Conservation (phyloP, 2,113 vertebrate species). For the Vulpes ferrilata region DNA sequence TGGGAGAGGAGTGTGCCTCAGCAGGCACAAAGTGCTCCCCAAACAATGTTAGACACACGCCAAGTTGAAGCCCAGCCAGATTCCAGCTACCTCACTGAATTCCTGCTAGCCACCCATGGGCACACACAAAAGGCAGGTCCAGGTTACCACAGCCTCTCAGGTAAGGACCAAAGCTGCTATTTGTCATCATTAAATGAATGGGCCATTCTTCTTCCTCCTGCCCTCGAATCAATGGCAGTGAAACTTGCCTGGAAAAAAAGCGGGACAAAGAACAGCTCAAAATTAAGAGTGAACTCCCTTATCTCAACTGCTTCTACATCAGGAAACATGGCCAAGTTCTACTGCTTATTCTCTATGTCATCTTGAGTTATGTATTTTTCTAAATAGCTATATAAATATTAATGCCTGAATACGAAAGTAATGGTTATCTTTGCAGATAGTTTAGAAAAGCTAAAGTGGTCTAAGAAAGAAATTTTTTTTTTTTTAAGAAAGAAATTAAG, state of each 20-base stretch:
- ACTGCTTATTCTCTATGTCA: not conserved
- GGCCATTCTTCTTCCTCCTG: conserved; percentile 82
- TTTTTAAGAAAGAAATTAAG: not conserved
- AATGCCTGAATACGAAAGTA: not conserved
- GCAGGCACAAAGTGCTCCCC: conserved; percentile 85
- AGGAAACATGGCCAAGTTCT: not conserved
- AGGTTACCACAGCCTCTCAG: conserved; percentile 84
- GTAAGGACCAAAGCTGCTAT: conserved; percentile 85
- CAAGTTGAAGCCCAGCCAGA: conserved; percentile 84
- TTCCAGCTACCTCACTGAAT: conserved; percentile 75
- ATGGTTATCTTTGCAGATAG: not conserved
- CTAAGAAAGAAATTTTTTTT: conserved; percentile 3
- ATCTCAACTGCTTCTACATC: not conserved
- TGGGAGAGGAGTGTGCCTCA: conserved; percentile 85
- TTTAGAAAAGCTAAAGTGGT: not conserved
- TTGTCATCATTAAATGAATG: conserved; percentile 85
- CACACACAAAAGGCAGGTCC: conserved; percentile 79
- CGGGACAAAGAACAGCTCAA: conserved; percentile 64
- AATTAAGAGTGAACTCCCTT: conserved; percentile 52
- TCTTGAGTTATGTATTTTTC: not conserved
- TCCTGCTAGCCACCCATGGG: conserved; percentile 61
- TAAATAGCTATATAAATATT: not conserved
- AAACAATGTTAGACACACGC: conserved; percentile 89
- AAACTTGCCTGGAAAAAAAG: conserved; percentile 66
- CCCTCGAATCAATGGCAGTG: conserved; percentile 28